These are phyloP conservation scores for Oasisia sp. DNA, from an alignment of 2,888 invertebrate species.

Conservation along the genomic window DNA sequence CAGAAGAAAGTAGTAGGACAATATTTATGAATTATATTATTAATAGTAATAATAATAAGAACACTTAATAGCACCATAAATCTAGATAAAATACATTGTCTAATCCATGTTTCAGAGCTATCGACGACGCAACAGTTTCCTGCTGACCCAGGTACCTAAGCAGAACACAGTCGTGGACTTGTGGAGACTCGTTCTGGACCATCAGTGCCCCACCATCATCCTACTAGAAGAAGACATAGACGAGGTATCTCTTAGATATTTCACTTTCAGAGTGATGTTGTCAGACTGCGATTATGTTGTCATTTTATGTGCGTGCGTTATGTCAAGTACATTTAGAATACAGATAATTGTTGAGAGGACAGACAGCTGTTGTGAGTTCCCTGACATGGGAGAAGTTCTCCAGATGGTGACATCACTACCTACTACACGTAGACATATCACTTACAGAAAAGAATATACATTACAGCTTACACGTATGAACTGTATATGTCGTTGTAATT, in stretches of 20 bases:
- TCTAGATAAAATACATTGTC: not conserved
- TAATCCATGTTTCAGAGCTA: conserved; percentile 57
- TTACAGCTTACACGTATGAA: too few relatives aligned
- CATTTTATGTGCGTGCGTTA: not conserved
- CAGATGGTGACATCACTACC: too few relatives aligned
- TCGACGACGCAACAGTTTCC: conserved; percentile 59
- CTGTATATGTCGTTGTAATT: too few relatives aligned
- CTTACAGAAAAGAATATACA: too few relatives aligned
- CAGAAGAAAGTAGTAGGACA: not conserved
- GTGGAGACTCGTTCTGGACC: conserved; percentile 64
- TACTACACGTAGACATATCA: too few relatives aligned
- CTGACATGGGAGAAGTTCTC: too few relatives aligned
- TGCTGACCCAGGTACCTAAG: conserved; percentile 65
- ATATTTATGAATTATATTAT: not conserved
- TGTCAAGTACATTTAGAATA: not conserved
- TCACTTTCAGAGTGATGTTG: not conserved
- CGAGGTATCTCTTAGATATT: not conserved
- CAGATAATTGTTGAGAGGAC: not conserved
- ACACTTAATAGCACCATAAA: not conserved
- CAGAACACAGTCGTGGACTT: conserved; percentile 64
- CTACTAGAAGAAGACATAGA: conserved; percentile 57
- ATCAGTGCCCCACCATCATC: conserved; percentile 58
- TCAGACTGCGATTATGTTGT: not conserved
- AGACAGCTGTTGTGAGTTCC: too few relatives aligned
- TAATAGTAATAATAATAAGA: too few relatives aligned